Conservation (phyloP, 2,888 invertebrate species). For the Epicampocera succincta region DNA sequence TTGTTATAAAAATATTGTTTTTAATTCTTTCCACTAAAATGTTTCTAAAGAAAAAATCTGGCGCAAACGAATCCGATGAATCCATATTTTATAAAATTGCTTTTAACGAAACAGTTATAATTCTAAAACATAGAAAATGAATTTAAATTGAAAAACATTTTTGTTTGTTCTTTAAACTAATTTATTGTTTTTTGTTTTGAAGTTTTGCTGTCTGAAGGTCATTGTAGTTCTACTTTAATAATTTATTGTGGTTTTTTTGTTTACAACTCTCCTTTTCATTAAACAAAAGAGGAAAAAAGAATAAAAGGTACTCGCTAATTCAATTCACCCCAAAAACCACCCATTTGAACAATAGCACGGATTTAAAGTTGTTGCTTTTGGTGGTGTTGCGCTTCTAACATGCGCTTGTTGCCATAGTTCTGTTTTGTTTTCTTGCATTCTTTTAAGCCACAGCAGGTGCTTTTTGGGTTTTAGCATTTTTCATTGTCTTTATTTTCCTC, state of each 20-base stretch:
- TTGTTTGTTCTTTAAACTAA: slow-evolving; percentile 12
- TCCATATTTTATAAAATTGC: too few species aligned
- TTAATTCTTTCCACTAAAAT: background rate
- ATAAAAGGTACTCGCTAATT: background rate
- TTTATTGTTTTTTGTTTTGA: slow-evolving; percentile 27
- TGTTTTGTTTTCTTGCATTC: slow-evolving; percentile 15
- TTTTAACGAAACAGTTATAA: too few species aligned
- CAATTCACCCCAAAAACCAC: slow-evolving; percentile 45
- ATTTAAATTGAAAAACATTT: background rate
- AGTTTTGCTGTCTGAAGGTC: slow-evolving; percentile 62
- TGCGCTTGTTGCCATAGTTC: slow-evolving; percentile 39
- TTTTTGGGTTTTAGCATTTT: slow-evolving; percentile 27
- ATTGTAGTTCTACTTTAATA: slow-evolving; percentile 58
- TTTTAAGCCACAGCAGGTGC: slow-evolving; percentile 57
- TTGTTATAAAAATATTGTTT: background rate
- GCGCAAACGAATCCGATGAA: too few species aligned
- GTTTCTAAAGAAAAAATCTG: too few species aligned
- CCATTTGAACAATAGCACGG: slow-evolving; percentile 49
- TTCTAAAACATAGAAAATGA: background rate
- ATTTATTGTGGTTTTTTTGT: slow-evolving; percentile 55
- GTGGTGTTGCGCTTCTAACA: slow-evolving; percentile 12
- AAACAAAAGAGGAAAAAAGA: slow-evolving; percentile 40
- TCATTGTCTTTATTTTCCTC: slow-evolving; percentile 28
- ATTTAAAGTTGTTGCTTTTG: background rate
- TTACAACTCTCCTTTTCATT: slow-evolving; percentile 54